Conservation (phyloP, 2,797 vertebrate species). For the Sarcoramphus papa region DNA sequence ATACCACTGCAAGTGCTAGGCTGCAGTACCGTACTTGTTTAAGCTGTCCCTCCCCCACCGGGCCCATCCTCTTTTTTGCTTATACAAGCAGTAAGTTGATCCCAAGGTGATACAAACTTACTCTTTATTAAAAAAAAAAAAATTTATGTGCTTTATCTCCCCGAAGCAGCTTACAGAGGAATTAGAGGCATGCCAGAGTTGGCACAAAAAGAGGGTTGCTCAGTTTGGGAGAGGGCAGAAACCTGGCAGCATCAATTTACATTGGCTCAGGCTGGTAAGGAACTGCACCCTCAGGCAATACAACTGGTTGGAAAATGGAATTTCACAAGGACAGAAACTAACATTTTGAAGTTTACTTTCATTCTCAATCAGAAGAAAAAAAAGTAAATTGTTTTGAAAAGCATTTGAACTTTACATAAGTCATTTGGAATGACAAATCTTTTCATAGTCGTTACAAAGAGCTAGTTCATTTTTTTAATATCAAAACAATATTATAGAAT, state of each 20-base stretch:
- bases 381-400: neutral
- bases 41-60: neutral
- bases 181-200: neutral
- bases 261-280: neutral
- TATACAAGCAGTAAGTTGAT: neutral
- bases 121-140: neutral
- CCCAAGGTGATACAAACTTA: neutral
- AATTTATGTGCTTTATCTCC: neutral
- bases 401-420: neutral
- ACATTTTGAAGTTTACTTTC: neutral
- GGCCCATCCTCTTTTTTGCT: neutral
- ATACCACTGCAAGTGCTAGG: neutral
- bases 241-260: constrained; percentile 19
- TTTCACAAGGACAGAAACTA: neutral
- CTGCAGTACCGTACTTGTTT: neutral
- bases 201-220: neutral
- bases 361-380: neutral
- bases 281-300: neutral
- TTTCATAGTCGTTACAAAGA: neutral
- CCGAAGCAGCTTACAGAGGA: neutral
- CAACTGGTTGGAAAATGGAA: neutral
- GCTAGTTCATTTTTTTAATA: neutral
- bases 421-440: neutral
- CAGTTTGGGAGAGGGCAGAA: constrained; percentile 15
- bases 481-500: neutral